Base-by-base conservation (phyloP, 2,113 vertebrate species). In the Phylloscopus trochilus region DNA sequence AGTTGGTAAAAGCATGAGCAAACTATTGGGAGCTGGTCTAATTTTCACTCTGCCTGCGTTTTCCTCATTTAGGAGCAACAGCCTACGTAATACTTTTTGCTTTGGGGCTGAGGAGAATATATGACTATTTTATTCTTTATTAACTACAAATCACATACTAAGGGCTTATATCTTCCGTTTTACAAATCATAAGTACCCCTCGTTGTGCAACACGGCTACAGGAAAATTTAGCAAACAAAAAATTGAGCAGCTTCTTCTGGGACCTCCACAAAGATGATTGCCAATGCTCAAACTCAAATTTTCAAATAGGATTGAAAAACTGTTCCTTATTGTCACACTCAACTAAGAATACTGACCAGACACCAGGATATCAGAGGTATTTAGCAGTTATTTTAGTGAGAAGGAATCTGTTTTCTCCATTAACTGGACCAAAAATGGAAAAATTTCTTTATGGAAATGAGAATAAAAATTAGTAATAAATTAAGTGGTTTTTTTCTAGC, bases 21-120 rank as follows among this genome's bases (percentile, higher is more conserved):
- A 96, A 90, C 80, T 92, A 89, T 31, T 87, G 92, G 91, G 83
- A 96, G 33, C 47, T 92, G 69, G 60, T 95, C 76, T 94, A 78
- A 89, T 89, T 95, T 93, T 93, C 68, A 84, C 60, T 90, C 35
- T 81, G 80, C 30, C 63, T 95, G 76, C 49, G 60, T 70, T 89
- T 91, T 89, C 73, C 43, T 83, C 39, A 56, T 89, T 94, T 87
- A 93, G 39, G n/a, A 86, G n/a, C 37, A 81, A 9, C 49, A 88
- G 44, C 79, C 83, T 74, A 93, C 0, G 0, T 79, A 92, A 80
- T 63, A 86, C 0, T 55, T 94, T 59, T 70, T 83, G 39, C 68
- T 89, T 55, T 70, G 39, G 23, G 56, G 17, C 33, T 83, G 33
- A 81, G 55, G 93, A 76, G 24, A 82, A 39, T n/a, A 39, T 31